A percentile compares a stretch with the other conserved stretches of the same genome.
Conservation (phyloP, 2,888 invertebrate species). For the Drosophila acutilabella region DNA sequence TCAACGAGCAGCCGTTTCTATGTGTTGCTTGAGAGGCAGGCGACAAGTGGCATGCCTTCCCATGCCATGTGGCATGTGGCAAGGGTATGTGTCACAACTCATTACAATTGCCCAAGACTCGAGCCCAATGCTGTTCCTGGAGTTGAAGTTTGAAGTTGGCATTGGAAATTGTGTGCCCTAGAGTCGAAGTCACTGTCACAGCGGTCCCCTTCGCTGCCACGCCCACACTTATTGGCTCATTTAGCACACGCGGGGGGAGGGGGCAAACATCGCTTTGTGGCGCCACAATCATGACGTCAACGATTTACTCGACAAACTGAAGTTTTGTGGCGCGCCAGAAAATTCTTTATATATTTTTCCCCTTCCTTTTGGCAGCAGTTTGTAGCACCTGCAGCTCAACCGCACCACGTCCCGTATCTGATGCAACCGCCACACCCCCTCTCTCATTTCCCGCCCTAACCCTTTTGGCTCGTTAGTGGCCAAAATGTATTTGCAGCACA, state of each 20-base stretch:
- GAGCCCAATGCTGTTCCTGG: slow-evolving; percentile 9
- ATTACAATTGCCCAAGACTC: slow-evolving; percentile 48
- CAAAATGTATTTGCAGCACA: slow-evolving; percentile 42
- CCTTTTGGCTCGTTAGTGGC: slow-evolving; percentile 10
- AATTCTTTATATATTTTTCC: slow-evolving; percentile 28
- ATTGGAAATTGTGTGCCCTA: slow-evolving; percentile 10
- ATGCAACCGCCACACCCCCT: neutral
- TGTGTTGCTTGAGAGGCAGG: slow-evolving; percentile 15
- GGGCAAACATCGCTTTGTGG: slow-evolving; percentile 26
- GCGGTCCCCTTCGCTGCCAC: neutral
- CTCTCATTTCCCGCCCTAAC: too few species aligned
- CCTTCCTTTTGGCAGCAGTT: slow-evolving; percentile 3
- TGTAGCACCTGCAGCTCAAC: slow-evolving; percentile 5
- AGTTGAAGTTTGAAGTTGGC: slow-evolving; percentile 27
- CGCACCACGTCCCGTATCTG: neutral
- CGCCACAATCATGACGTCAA: slow-evolving; percentile 54
- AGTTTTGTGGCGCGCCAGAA: slow-evolving; percentile 44
- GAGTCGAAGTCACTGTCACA: neutral
- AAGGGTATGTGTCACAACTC: slow-evolving; percentile 34
- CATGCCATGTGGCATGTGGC: neutral
- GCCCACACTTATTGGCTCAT: slow-evolving; percentile 58
- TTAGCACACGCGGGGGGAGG: slow-evolving; percentile 42
- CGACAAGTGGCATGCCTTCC: slow-evolving; percentile 21
- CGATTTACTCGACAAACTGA: slow-evolving; percentile 61
- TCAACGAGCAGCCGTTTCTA: slow-evolving; percentile 36